A percentile compares a stretch with the other conserved stretches of the same genome.
Conservation (phyloP, 2,113 vertebrate genomes). For the Brachyhypopomus occidentalis region DNA sequence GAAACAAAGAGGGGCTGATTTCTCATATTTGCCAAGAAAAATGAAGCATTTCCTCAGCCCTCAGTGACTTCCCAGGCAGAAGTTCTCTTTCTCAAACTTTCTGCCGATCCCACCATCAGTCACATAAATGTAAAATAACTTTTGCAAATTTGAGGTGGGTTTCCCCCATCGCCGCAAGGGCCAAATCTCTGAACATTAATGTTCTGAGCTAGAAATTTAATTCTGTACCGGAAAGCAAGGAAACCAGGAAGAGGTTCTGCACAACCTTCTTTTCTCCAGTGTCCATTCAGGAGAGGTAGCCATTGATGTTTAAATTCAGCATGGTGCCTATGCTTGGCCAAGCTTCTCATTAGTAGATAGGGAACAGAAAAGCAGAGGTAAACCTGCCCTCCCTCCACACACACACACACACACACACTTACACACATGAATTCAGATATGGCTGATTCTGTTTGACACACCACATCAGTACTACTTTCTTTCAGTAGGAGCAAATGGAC, state of each 20-base stretch:
- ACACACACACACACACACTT: too few relatives aligned
- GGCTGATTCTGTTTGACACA: constrained; percentile 1
- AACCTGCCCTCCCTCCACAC: neutral
- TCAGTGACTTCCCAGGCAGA: too few relatives aligned
- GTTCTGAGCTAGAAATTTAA: neutral
- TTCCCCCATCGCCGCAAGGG: neutral
- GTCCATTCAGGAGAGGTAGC: neutral
- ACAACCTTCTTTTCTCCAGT: neutral
- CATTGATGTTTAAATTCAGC: constrained; percentile 7
- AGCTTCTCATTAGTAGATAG: constrained; percentile 31
- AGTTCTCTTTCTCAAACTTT: too few relatives aligned
- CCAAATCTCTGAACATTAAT: neutral
- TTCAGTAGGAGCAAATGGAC: neutral
- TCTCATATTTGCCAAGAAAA: too few relatives aligned
- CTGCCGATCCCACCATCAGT: too few relatives aligned
- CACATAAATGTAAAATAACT: too few relatives aligned
- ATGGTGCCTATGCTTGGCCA: neutral
- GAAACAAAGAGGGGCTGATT: too few relatives aligned
- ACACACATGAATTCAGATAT: neutral
- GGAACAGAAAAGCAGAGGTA: constrained; percentile 10
- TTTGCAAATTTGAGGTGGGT: neutral
- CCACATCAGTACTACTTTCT: neutral
- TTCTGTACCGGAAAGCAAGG: neutral
- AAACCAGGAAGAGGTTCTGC: neutral
- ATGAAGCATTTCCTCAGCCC: too few relatives aligned